Evolutionary conservation across 2,888 invertebrate genomes (phyloP), one percentile per base, ranked within the genome.

Genomic region (Ophioninae sp.): DNA sequence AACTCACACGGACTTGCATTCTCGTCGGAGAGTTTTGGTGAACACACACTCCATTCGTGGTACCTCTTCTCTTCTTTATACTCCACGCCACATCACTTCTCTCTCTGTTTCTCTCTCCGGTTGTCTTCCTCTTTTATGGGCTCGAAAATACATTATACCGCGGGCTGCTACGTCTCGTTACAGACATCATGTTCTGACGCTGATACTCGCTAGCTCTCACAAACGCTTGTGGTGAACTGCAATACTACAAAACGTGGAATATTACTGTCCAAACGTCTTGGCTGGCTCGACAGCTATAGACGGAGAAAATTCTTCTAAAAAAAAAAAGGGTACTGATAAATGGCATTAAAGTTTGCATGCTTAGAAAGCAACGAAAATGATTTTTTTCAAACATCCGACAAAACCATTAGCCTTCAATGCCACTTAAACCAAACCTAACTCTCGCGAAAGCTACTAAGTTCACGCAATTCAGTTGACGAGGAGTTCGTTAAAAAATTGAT

Each of bases 1-100:
- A 91, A 91, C 91, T 89, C 90, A 90, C 89, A 88, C 88, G 88
- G 61, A 87, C 86, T 87, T 79, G 86, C 86, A 85, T 81, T 75
- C 64, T 82, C 81, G 72, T 75, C 73, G 81, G 82, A 79, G 79
- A 65, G 75, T 75, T 79, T 77, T 78, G 13, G 74, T 65, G 79
- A 75, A 65, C 79, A 59, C 59, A 59, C 59, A 71, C 65, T 71
- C 75, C 71, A 79, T 72, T 67, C 74, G n/a, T 9, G 71, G 51
- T 56, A 39, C 23, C 65, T 61, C 63, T 56, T 61, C 61, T 44
- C 77, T 74, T 51, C 63, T 56, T 37, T 22, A 5, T 56, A 2
- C 22, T 39, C 59, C 23, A 41, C 67, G 20, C 9, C 23, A 22
- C 63, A 76, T 37, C 56, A 64, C 64, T 64, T 74, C 44, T 64